Evolutionary conservation across 2,113 vertebrate genomes (phyloP), one percentile per base, ranked within the genome.

Genomic region (Gallinago paraguaiae): DNA sequence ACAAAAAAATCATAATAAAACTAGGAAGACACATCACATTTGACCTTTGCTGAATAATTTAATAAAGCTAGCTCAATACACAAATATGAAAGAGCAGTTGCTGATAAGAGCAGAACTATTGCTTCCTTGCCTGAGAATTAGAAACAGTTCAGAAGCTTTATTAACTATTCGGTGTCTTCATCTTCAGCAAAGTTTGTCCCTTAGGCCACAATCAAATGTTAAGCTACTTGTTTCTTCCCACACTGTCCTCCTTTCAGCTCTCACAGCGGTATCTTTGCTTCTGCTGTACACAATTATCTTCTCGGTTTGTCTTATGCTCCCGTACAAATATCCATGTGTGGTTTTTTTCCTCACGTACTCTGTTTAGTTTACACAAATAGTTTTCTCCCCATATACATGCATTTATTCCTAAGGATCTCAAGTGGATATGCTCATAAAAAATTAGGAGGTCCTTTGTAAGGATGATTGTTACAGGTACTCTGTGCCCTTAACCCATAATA

Each of bases 1-100:
- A 97, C 65, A 88, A 97, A 97, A 97, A 98, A 96, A 97, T 93
- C 96, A 98, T 96, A 98, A 96, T 90, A 97, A 92, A 96, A 72
- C 93, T 82, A 90, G 93, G 95, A 97, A 97, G 92, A 88, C 96
- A 93, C 94, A 95, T 94, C 97, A 95, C 97, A 94, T 96, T 98
- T 98, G 98, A 98, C 98, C 97, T 98, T 97, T 98, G 90, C 94
- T 82, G 95, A 97, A 97, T 97, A 98, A 98, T 98, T 98, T 95
- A 98, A 98, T 98, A 96, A 98, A 97, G 94, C 95, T 80, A 81
- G 60, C 91, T 95, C 2, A 39, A 97, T 92, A 95, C 87, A 96
- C 93, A 98, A 97, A 86, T 97, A 89, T 81, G 92, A 98, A 97
- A 94, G 95, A 86, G 89, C 87, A 94, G 95, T 96, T 95, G 96